Conservation (phyloP, 2,113 vertebrate genomes). For the Boleophthalmus pectinirostris region DNA sequence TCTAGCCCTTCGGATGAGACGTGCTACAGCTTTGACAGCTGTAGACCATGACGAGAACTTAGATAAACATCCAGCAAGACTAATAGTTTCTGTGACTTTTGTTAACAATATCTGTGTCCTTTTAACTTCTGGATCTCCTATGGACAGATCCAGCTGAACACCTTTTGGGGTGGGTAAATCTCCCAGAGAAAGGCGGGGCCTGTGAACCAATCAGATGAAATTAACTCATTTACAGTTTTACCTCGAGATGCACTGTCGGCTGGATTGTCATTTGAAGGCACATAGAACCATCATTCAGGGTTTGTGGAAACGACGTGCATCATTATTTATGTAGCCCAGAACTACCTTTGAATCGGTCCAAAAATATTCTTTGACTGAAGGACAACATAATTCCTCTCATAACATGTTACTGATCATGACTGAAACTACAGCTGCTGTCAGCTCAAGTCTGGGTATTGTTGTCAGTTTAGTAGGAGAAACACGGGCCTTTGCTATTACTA, state of each 20-base stretch:
- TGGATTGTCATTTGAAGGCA: no score
- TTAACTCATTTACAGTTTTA: neutral
- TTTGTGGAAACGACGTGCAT: no score
- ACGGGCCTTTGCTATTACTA: no score
- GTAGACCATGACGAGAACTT: neutral
- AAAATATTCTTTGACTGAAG: neutral
- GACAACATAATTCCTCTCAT: neutral
- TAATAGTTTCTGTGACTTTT: neutral
- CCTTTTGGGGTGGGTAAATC: neutral
- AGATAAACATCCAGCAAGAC: neutral
- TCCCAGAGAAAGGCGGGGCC: neutral
- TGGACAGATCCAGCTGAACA: neutral
- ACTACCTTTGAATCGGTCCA: no score
- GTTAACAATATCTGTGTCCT: neutral
- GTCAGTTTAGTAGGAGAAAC: no score
- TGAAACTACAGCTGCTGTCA: no score
- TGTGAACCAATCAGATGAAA: neutral
- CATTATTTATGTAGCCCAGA: no score
- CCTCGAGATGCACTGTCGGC: neutral
- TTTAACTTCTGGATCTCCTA: neutral
- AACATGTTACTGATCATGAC: neutral
- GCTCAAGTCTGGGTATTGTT: no score
- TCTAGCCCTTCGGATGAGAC: neutral
- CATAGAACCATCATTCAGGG: no score
- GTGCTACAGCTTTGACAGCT: neutral